Evolutionary conservation across 2,888 invertebrate genomes (phyloP).

Genomic region (Lissonota sp.): DNA sequence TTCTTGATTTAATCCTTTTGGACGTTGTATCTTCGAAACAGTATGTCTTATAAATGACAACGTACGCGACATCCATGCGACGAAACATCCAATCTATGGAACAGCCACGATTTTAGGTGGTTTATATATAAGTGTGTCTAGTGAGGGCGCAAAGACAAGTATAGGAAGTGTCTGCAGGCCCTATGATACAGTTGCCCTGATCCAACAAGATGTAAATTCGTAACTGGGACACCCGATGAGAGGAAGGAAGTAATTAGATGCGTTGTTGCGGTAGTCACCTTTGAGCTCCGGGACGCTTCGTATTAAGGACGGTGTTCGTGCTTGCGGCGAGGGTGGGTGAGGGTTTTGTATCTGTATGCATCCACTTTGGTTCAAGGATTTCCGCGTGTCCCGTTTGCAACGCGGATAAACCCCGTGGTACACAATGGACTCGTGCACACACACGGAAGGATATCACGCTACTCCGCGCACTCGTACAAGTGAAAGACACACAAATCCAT

Average conservation of each 20-base stretch:
- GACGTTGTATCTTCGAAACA: no score
- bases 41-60: no score
- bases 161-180: conserved; percentile 55
- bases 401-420: conserved; percentile 33
- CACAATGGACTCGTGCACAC: conserved; percentile 10
- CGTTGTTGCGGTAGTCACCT: conserved; percentile 80
- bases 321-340: conserved; percentile 19
- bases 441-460: conserved; percentile 37
- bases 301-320: conserved; percentile 72
- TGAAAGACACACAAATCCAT: conserved; percentile 26
- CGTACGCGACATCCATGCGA: neutral
- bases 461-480: conserved; percentile 25
- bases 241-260: conserved; percentile 82
- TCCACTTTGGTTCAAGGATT: conserved; percentile 19
- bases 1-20: no score
- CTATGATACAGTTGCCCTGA: conserved; percentile 76
- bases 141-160: conserved; percentile 18
- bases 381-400: conserved; percentile 36
- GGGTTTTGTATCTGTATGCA: conserved; percentile 19
- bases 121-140: neutral
- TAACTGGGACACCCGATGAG: conserved; percentile 74
- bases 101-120: conserved; percentile 42
- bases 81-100: conserved; percentile 71
- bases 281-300: conserved; percentile 77
- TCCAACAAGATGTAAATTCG: conserved; percentile 82